Conservation (phyloP, 2,888 invertebrate genomes). For the Watsonalla cultraria region DNA sequence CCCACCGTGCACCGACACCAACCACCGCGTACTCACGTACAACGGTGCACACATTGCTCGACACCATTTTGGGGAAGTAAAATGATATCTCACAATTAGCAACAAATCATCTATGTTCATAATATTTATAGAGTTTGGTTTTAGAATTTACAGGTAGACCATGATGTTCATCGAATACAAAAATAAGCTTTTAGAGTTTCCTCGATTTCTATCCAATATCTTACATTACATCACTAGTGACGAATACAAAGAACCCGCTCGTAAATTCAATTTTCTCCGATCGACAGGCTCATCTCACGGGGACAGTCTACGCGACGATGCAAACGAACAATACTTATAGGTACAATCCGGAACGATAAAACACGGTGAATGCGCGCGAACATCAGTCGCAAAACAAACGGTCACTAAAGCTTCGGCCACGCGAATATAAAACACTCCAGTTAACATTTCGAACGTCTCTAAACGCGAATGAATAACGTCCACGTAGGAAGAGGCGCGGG, state of each 20-base stretch:
- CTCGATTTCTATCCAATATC: constrained; percentile 70
- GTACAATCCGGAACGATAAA: constrained; percentile 51
- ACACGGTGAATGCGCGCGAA: constrained; percentile 59
- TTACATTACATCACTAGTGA: constrained; percentile 70
- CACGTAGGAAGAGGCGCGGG: constrained; percentile 45
- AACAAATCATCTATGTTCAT: constrained; percentile 38
- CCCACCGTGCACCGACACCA: constrained; percentile 11
- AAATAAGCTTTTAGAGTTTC: constrained; percentile 77
- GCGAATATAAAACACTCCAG: constrained; percentile 69
- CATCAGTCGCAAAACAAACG: constrained; percentile 72
- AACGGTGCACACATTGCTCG: constrained; percentile 46
- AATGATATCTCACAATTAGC: constrained; percentile 65
- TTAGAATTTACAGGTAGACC: constrained; percentile 69
- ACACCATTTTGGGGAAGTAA: constrained; percentile 71
- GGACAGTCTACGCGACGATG: constrained; percentile 52
- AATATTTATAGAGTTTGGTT: constrained; percentile 51
- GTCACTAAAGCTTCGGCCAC: constrained; percentile 72
- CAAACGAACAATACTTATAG: constrained; percentile 38
- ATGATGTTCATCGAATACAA: constrained; percentile 74
- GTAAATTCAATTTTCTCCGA: constrained; percentile 59
- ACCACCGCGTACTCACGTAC: constrained; percentile 44
- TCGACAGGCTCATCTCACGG: constrained; percentile 51
- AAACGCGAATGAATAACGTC: constrained; percentile 56
- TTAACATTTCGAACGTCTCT: constrained; percentile 61
- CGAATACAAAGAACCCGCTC: constrained; percentile 63